Evolutionary conservation across 1,140 invertebrate species (phyloP).

Genomic region (Drosophila hydei): DNA sequence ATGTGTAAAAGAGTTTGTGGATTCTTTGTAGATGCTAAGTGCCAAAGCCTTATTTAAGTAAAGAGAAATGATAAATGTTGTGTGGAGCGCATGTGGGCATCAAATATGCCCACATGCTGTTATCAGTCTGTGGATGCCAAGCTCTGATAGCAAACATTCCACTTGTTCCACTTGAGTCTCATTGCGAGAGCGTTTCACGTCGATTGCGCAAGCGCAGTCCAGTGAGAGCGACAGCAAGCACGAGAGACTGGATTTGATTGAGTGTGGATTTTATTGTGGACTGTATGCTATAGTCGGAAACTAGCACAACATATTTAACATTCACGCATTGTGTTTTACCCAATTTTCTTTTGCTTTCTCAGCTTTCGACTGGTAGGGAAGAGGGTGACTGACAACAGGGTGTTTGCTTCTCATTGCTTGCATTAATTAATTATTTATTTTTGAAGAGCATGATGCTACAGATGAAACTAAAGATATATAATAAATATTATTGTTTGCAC

Average conservation of each 20-base stretch:
- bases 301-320: conserved; percentile 58
- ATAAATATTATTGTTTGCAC: conserved; percentile 20
- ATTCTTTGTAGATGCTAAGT: conserved; percentile 20
- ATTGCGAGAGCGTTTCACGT: conserved; percentile 36
- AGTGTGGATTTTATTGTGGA: conserved; percentile 59
- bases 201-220: conserved; percentile 58
- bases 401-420: conserved; percentile 37
- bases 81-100: conserved; percentile 24
- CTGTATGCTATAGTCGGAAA: conserved; percentile 21
- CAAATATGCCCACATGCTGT: conserved; percentile 33
- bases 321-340: conserved; percentile 20
- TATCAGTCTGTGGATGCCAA: conserved; percentile 60
- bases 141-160: conserved; percentile 37
- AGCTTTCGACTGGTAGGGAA: not conserved
- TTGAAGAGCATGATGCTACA: conserved; percentile 32
- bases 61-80: conserved; percentile 9
- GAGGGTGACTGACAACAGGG: not conserved
- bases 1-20: conserved; percentile 10
- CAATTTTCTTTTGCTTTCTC: conserved; percentile 23
- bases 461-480: conserved; percentile 39
- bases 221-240: conserved; percentile 15
- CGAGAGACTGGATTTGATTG: conserved; percentile 26
- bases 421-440: conserved; percentile 60
- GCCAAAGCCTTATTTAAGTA: conserved; percentile 11
- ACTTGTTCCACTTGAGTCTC: conserved; percentile 14